Percentiles rank a stretch among this genome's conserved stretches.
Evolutionary conservation across 2,888 invertebrate species (phyloP).

Genomic region (Tenthredo livida): DNA sequence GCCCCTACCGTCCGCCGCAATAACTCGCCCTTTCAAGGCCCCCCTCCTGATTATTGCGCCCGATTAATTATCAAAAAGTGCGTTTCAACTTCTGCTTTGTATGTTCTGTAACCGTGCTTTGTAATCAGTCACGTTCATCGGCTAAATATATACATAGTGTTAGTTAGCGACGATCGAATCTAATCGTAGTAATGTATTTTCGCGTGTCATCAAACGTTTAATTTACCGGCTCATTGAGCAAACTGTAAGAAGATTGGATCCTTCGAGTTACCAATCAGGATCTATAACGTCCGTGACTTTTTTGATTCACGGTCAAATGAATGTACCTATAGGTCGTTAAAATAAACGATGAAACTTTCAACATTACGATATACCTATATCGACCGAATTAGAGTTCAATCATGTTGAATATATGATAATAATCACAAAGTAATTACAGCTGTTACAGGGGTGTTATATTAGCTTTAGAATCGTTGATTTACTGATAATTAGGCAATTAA

Average conservation of each 20-base stretch:
- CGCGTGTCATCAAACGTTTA: constrained; percentile 48
- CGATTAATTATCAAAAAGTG: constrained; percentile 55
- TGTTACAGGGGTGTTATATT: not conserved
- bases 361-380: not conserved
- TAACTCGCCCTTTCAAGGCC: constrained; percentile 51
- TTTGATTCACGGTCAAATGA: constrained; percentile 15
- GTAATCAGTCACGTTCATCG: constrained; percentile 43
- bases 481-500: not conserved
- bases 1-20: constrained; percentile 44
- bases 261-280: not conserved
- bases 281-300: constrained; percentile 21
- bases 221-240: constrained; percentile 45
- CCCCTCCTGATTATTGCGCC: constrained; percentile 52
- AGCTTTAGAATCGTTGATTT: not conserved
- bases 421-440: not conserved
- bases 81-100: constrained; percentile 48
- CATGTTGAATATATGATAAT: not conserved
- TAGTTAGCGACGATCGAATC: constrained; percentile 37
- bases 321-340: not conserved
- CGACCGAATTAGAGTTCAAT: not conserved
- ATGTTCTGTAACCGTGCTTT: constrained; percentile 31
- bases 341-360: constrained; percentile 15
- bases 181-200: constrained; percentile 14
- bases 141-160: constrained; percentile 11
- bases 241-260: constrained; percentile 47